Conservation (phyloP, 2,888 invertebrate species). For the Tetanocera ferruginea region DNA sequence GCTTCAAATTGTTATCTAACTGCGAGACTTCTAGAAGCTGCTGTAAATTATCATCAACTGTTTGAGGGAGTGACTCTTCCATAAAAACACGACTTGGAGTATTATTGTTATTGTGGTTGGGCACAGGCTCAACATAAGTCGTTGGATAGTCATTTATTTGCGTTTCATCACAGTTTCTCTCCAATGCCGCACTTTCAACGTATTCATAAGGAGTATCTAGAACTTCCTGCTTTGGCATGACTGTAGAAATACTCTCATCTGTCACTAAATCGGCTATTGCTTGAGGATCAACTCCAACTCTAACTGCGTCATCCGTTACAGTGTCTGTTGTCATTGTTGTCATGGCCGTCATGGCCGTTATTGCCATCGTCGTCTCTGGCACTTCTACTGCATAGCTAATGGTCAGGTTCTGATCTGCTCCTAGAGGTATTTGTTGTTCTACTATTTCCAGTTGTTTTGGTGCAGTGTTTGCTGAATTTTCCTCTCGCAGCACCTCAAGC, state of each 20-base stretch:
- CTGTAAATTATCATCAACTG: too few species aligned
- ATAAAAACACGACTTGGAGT: too few species aligned
- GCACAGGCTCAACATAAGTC: too few species aligned
- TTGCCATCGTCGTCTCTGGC: neutral
- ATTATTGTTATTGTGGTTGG: too few species aligned
- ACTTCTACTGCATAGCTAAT: constrained; percentile 19
- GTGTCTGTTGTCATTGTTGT: neutral
- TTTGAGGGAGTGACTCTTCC: too few species aligned
- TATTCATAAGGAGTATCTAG: neutral
- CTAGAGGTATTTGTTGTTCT: constrained; percentile 3
- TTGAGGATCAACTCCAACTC: neutral
- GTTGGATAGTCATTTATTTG: too few species aligned
- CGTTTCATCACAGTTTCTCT: too few species aligned
- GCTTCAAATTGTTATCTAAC: too few species aligned
- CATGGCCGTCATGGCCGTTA: neutral
- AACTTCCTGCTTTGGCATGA: neutral
- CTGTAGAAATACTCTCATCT: too few species aligned
- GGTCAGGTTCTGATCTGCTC: neutral
- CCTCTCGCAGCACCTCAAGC: constrained; percentile 29
- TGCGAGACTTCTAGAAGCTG: too few species aligned
- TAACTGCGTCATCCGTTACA: neutral
- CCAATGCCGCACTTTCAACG: too few species aligned
- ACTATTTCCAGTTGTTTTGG: neutral
- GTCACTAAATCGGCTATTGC: too few species aligned
- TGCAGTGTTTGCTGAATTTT: neutral